phyloP scores from a whole-genome alignment of 1,140 invertebrate species.

The Arion vulgaris region DNA sequence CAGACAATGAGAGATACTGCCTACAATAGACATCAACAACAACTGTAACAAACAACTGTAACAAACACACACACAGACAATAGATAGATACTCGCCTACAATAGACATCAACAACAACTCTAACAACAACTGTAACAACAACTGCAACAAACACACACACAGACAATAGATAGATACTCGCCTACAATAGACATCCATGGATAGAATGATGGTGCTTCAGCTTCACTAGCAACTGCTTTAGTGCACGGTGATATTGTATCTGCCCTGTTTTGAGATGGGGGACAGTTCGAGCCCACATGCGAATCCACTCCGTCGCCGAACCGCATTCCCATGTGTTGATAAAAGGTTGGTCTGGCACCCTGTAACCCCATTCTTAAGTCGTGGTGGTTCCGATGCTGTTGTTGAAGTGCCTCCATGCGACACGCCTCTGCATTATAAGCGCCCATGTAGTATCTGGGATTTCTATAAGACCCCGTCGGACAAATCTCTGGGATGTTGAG shows the following conservation, averaged over 20 bases:
- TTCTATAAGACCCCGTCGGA: conserved; percentile 62
- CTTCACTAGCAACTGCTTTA: conserved; percentile 51
- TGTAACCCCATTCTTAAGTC: conserved; percentile 67
- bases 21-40: no score
- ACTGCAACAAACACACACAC: conserved; percentile 30
- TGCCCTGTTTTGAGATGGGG: conserved; percentile 32
- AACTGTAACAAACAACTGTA: no score
- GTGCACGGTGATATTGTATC: conserved; percentile 62
- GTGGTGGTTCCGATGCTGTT: conserved; percentile 60
- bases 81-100: conserved; percentile 49
- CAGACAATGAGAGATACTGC: no score
- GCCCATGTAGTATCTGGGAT: conserved; percentile 57
- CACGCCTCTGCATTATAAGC: conserved; percentile 56
- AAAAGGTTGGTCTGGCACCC: conserved; percentile 59
- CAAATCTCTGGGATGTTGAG: conserved; percentile 69
- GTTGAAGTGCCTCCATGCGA: conserved; percentile 66
- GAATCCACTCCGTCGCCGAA: conserved; percentile 58
- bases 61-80: conserved; percentile 29
- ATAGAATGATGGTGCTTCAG: conserved; percentile 61
- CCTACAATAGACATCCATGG: conserved; percentile 70
- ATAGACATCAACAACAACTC: no score
- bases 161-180: conserved; percentile 47
- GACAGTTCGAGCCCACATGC: conserved; percentile 41
- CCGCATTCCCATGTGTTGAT: conserved; percentile 61
- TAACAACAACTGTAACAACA: no score